These are phyloP conservation scores for Rhinoptilus africanus DNA, from an alignment of 2,113 vertebrate genomes.

Conservation along the genomic window DNA sequence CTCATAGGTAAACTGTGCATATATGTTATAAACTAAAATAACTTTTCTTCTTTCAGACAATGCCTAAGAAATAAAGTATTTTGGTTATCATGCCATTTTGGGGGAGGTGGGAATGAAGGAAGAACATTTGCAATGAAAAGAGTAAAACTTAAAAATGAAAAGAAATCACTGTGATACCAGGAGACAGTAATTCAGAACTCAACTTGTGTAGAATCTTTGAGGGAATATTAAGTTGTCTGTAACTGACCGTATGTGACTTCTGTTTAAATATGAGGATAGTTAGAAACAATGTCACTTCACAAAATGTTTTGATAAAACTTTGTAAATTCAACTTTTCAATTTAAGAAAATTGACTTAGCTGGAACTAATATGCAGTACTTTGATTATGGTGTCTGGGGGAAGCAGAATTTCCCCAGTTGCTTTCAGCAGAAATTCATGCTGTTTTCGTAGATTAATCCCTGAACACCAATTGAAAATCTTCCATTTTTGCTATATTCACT, in stretches of 20 bases:
- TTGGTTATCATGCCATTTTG: not conserved
- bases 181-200: not conserved
- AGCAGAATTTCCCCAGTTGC: not conserved
- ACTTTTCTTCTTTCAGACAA: not conserved
- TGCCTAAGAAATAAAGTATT: not conserved
- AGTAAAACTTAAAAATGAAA: not conserved
- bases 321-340: constrained; percentile 48
- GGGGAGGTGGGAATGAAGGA: not conserved
- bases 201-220: not conserved
- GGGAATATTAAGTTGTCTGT: not conserved
- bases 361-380: constrained; percentile 59
- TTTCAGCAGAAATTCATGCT: constrained; percentile 9
- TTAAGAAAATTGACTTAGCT: constrained; percentile 56
- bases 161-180: not conserved
- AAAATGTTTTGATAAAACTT: constrained; percentile 17
- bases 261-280: not conserved
- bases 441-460: not conserved
- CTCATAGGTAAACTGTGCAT: not conserved
- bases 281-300: constrained; percentile 27
- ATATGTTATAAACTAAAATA: not conserved
- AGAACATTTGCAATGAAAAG: not conserved
- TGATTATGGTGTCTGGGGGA: constrained; percentile 17
- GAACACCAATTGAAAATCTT: constrained; percentile 4
- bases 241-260: not conserved
- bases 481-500: not conserved